Base-by-base conservation (phyloP, 2,113 vertebrate genomes). In the Bucco capensis region DNA sequence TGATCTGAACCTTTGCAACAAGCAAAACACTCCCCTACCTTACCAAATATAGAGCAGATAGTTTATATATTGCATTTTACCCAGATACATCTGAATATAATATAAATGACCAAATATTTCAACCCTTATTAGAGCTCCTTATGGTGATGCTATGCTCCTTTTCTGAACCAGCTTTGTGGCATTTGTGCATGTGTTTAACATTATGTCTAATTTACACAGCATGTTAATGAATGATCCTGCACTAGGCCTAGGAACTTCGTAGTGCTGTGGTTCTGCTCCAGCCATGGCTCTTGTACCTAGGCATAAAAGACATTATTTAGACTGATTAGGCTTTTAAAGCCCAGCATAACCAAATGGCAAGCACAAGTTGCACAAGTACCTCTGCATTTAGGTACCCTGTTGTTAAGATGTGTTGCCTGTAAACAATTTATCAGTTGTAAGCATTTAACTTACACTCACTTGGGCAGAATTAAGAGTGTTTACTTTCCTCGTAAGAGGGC, bases 401-500 rank as follows among this genome's bases (percentile, higher is more conserved):
- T 91, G 91, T 97, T 95, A 91, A 94, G 88, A 96, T 2, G 5
- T 93, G 92, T 95, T 95, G 90, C 97, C 96, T 97, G 95, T 97
- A 96, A 90, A 88, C 92, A 97, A 93, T 96, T 97, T 97, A 97
- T 97, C 97, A 95, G 96, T 87, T 61, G 91, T 94, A 94, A 96
- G 91, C 94, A 80, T 97, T 97, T 98, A 97, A 93, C 97, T 94
- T 92, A 92, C 92, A 97, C 92, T 97, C 96, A 94, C 97, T 98
- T 97, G 95, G 98, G 97, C 98, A 98, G 97, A 98, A 98, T 99
- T 98, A 98, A 98, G 98, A 96, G 94, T 98, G 98, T 98, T 98
- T 98, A 98, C 97, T 97, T 97, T 98, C 96, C 97, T 98, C 98
- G 98, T 99, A 99, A 99, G 98, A 98, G 98, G 97, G 97, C 97